Percentiles rank a stretch among this genome's conserved stretches.
phyloP scores from a whole-genome alignment of 1,140 invertebrate species.

The Lithobius niger region DNA sequence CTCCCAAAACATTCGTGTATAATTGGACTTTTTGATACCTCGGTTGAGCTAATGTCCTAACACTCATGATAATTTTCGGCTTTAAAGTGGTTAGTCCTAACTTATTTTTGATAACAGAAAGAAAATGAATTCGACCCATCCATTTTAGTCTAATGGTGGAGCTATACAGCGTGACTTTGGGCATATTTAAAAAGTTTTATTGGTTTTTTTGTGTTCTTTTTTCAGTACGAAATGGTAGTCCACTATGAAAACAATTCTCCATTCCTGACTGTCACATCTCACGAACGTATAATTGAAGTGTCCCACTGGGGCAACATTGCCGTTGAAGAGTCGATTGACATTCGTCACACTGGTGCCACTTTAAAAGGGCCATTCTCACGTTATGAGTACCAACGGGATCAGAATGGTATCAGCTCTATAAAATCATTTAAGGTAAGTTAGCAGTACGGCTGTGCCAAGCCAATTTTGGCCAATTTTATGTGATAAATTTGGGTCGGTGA shows the following conservation, averaged over 20 bases:
- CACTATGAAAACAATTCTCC: constrained; percentile 96
- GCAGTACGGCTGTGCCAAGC: too few species aligned
- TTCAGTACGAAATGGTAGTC: constrained; percentile 50
- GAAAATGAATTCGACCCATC: too few species aligned
- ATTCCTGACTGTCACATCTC: constrained; percentile 74
- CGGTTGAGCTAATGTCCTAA: too few species aligned
- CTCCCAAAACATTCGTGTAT: too few species aligned
- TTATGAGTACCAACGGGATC: constrained; percentile 89
- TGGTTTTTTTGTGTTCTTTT: constrained; percentile 6
- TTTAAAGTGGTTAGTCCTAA: too few species aligned
- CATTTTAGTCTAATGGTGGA: too few species aligned
- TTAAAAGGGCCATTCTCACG: constrained; percentile 88
- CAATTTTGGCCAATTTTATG: too few species aligned
- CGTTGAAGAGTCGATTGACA: constrained; percentile 83
- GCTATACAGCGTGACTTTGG: too few species aligned
- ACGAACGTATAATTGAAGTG: constrained; percentile 82
- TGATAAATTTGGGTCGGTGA: too few species aligned
- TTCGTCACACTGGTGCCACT: constrained; percentile 80
- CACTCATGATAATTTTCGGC: too few species aligned
- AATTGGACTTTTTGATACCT: too few species aligned
- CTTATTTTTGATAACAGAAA: too few species aligned
- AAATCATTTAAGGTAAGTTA: constrained; percentile 62
- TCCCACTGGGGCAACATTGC: constrained; percentile 99
- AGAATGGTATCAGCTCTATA: constrained; percentile 69
- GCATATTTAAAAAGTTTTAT: neutral